Evolutionary conservation across 2,888 invertebrate genomes (phyloP).

Genomic region (Crematogaster levior): DNA sequence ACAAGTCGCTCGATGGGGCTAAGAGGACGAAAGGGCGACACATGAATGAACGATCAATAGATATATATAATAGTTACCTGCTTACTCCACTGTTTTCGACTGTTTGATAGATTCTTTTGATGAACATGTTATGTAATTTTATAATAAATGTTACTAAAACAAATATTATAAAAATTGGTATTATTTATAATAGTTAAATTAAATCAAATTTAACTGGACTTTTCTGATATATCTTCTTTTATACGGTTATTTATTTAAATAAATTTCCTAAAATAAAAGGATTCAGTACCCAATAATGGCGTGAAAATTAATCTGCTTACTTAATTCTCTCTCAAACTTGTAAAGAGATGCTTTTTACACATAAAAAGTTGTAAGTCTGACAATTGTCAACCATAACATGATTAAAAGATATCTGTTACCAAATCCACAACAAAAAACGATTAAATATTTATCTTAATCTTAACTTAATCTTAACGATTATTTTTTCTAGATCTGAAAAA

Average conservation of each 20-base stretch:
- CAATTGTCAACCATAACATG: not conserved
- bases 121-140: conserved; percentile 8
- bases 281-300: not conserved
- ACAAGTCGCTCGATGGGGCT: conserved; percentile 62
- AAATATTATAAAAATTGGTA: not conserved
- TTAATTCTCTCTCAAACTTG: not conserved
- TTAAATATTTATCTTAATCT: too few relatives aligned
- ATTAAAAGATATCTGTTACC: not conserved
- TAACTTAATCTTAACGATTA: not conserved
- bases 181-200: not conserved
- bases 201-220: not conserved
- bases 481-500: not conserved
- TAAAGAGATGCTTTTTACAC: not conserved
- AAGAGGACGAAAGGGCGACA: conserved; percentile 78
- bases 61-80: conserved; percentile 81
- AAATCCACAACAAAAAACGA: too few relatives aligned
- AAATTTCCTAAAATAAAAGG: not conserved
- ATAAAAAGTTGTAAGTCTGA: not conserved
- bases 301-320: not conserved
- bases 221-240: not conserved
- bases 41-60: conserved; percentile 85
- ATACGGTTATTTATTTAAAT: not conserved
- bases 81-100: conserved; percentile 60
- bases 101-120: conserved; percentile 27
- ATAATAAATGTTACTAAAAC: not conserved